These are phyloP conservation scores for Calephelis perditalis DNA, from an alignment of 2,888 invertebrate species.

Conservation along the genomic window DNA sequence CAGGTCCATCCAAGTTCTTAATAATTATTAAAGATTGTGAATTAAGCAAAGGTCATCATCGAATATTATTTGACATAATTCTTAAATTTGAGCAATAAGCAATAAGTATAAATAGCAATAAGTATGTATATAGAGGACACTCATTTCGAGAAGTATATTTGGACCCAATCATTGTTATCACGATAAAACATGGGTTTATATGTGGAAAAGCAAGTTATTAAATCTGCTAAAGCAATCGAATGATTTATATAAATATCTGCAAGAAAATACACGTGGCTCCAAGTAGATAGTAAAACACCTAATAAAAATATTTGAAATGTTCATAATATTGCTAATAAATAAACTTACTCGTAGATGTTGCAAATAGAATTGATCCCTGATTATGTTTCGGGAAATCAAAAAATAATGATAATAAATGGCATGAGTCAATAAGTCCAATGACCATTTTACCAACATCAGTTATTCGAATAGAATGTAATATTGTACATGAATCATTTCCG, in stretches of 20 bases:
- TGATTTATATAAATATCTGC: neutral
- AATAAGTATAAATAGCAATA: too few species aligned
- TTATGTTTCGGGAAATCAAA: neutral
- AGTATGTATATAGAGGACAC: too few species aligned
- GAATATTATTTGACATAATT: too few species aligned
- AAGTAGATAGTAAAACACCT: neutral
- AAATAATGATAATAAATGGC: neutral
- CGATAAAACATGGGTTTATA: too few species aligned
- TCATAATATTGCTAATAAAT: neutral
- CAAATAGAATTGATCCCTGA: neutral
- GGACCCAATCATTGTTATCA: too few species aligned
- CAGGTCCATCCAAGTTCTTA: too few species aligned
- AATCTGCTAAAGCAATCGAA: too few species aligned
- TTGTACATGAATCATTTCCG: conserved; percentile 1
- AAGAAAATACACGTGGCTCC: neutral
- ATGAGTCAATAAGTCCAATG: neutral
- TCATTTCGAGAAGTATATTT: too few species aligned
- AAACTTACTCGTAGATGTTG: neutral
- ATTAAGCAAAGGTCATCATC: too few species aligned
- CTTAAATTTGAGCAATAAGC: too few species aligned
- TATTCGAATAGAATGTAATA: conserved; percentile 13
- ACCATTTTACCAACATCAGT: neutral
- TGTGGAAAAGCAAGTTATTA: too few species aligned
- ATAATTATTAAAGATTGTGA: too few species aligned
- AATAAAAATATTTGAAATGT: neutral